Conservation (phyloP, 2,888 invertebrate genomes). For the Pheosia tremula region DNA sequence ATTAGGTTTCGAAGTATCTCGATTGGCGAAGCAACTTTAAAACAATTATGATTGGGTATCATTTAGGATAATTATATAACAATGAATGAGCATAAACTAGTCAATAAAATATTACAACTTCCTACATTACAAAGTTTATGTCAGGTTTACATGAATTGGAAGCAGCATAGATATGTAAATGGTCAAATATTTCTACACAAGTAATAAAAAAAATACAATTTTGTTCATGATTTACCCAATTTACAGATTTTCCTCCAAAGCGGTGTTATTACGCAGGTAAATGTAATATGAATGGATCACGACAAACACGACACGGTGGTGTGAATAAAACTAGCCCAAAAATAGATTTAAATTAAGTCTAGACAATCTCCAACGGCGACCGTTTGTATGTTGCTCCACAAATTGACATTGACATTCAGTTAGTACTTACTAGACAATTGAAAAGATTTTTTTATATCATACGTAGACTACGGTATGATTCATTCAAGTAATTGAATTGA, state of each 20-base stretch:
- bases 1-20: too few species aligned
- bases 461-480: slow-evolving; percentile 17
- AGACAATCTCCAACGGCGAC: background rate
- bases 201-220: too few species aligned
- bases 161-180: too few species aligned
- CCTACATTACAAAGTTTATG: too few species aligned
- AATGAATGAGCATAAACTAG: too few species aligned
- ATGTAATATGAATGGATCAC: background rate
- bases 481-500: slow-evolving; percentile 22
- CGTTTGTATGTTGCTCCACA: slow-evolving; percentile 1
- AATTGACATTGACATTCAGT: slow-evolving; percentile 33
- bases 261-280: too few species aligned
- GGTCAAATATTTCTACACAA: too few species aligned
- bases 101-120: too few species aligned
- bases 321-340: background rate
- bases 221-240: too few species aligned
- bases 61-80: too few species aligned
- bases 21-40: background rate
- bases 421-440: slow-evolving; percentile 15
- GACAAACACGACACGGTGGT: background rate
- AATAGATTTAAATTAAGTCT: background rate
- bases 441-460: slow-evolving; percentile 19
- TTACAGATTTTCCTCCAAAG: too few species aligned
- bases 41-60: background rate
- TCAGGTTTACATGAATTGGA: too few species aligned